Evolutionary conservation across 2,797 vertebrate species (phyloP).

Genomic region (Sebastes minor): DNA sequence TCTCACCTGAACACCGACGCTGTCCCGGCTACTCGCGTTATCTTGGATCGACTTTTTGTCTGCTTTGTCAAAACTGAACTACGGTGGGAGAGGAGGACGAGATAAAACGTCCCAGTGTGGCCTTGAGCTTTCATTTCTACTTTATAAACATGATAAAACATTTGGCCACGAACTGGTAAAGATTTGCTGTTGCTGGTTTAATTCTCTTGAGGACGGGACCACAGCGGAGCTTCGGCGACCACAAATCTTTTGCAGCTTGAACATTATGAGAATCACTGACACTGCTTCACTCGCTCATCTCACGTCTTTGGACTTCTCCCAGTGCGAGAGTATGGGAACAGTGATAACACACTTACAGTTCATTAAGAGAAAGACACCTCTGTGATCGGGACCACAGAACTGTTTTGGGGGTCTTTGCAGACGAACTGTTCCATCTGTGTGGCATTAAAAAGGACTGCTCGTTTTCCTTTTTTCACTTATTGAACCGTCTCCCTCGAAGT

Average conservation of each 20-base stretch:
- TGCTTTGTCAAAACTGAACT: constrained; percentile 3
- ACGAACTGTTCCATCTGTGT: not conserved
- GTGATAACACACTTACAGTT: not conserved
- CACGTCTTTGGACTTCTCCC: not conserved
- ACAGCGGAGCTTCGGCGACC: not conserved
- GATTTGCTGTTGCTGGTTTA: not conserved
- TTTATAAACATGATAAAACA: not conserved
- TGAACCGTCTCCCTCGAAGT: not conserved
- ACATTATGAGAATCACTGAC: not conserved
- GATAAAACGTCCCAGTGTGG: not conserved
- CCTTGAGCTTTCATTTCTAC: constrained; percentile 9
- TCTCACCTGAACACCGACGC: not conserved
- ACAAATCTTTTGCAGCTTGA: constrained; percentile 9
- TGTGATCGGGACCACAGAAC: not conserved
- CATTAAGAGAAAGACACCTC: not conserved
- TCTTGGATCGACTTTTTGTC: constrained; percentile 1
- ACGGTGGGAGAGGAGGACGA: not conserved
- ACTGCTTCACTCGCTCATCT: not conserved
- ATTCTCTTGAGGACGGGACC: not conserved
- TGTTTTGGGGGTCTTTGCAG: not conserved
- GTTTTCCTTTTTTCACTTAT: not conserved
- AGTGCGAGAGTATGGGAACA: not conserved
- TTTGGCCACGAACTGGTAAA: not conserved
- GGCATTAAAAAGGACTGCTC: constrained; percentile 3
- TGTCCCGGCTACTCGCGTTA: not conserved